Evolutionary conservation across 2,113 vertebrate species (phyloP), one percentile per base, ranked within the genome.

Genomic region (Chaetorhynchus papuensis): DNA sequence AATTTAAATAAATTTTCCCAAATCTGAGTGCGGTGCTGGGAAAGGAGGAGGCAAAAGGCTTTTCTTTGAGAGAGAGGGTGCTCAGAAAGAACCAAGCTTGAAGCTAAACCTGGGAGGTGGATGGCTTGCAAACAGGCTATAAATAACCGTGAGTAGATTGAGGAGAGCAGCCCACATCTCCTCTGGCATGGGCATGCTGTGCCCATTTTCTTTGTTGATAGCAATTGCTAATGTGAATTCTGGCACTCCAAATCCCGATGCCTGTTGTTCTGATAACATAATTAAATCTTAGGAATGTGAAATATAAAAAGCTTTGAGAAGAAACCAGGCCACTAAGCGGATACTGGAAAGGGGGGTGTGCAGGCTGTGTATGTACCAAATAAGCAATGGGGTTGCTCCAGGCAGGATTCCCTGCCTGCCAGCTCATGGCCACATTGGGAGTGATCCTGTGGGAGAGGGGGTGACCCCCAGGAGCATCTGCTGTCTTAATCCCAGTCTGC

Each of bases 201-300:
- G 94, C 94, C 96, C 93, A 83, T 97, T 96, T 96, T 94, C 93
- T 96, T 92, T 94, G 94, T 91, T 95, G 93, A 93, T 95, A 96
- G 94, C 96, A 96, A 93, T 96, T 90, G 93, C 96, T 97, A 95
- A 96, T 94, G 95, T 92, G 94, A 96, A 94, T 96, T 96, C 90
- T 96, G 88, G 96, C 92, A 97, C 92, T 96, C 96, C 72, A 90
- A 91, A 94, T 93, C 92, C 88, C 21, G 90, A 90, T 95, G 93
- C 90, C 96, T 95, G 94, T 96, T 96, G 94, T 93, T 95, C 95
- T 96, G 96, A 96, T 95, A 96, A 95, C 93, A 60, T 96, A 96
- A 96, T 96, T 97, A 97, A 96, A 94, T 96, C 90, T 90, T 92
- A 87, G 76, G 93, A 93, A 93, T 94, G 90, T 89, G 91, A 94